Conservation (phyloP, 2,888 invertebrate genomes). For the Tupiocoris notatus region DNA sequence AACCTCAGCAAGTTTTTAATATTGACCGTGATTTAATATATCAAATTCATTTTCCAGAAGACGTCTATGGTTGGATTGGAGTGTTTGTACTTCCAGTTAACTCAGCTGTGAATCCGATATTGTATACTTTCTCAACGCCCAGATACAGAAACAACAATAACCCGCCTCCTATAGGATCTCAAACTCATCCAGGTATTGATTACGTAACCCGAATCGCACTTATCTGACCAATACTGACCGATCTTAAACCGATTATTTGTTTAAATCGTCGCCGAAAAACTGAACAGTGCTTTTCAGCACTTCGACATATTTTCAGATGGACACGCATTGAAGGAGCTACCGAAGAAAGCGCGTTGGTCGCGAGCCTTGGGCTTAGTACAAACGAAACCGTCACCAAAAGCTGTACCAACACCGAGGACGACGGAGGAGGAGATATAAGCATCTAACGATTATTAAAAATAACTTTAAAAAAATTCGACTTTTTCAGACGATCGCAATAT, state of each 20-base stretch:
- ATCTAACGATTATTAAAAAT: no score
- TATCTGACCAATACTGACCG: no score
- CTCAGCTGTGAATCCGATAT: slow-evolving; percentile 65
- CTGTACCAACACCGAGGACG: slow-evolving; percentile 11
- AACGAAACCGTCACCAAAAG: neutral
- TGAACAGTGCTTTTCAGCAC: no score
- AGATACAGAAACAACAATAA: slow-evolving; percentile 13
- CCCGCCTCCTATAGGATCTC: slow-evolving; percentile 1
- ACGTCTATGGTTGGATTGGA: slow-evolving; percentile 65
- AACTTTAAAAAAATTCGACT: no score
- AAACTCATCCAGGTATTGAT: slow-evolving; percentile 28
- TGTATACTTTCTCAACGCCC: slow-evolving; percentile 68
- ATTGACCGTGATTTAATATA: neutral
- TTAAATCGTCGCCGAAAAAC: no score
- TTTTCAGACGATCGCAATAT: no score
- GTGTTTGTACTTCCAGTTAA: slow-evolving; percentile 68
- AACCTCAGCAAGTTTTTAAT: no score
- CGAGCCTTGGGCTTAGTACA: slow-evolving; percentile 15
- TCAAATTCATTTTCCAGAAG: no score
- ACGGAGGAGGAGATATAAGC: slow-evolving; percentile 24
- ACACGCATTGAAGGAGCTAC: neutral
- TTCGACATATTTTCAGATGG: neutral
- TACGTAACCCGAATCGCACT: no score
- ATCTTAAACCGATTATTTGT: no score
- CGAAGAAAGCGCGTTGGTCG: slow-evolving; percentile 11